phyloP scores from a whole-genome alignment of 2,113 vertebrate genomes.

The Cebus imitator region DNA sequence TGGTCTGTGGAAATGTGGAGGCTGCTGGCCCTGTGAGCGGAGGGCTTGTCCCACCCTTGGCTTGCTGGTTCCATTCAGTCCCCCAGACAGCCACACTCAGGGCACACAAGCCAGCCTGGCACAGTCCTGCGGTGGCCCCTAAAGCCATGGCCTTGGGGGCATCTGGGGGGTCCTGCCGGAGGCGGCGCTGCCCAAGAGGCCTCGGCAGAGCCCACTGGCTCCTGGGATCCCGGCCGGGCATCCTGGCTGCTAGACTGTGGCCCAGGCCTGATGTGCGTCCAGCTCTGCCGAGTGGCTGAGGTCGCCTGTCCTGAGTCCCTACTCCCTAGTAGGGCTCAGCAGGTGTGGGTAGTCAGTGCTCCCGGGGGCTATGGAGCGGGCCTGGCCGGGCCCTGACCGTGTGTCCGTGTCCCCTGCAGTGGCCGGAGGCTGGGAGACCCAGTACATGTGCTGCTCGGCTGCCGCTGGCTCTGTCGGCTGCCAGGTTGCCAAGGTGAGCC shows the following conservation, averaged over 20 bases:
- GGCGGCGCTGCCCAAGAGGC: no score
- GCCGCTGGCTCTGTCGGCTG: conserved; percentile 92
- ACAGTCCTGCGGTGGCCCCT: no score
- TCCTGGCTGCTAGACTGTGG: neutral
- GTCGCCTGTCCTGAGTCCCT: neutral
- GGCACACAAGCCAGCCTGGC: neutral
- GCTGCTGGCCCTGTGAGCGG: neutral
- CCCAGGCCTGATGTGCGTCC: neutral
- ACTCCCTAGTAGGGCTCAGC: neutral
- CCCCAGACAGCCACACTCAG: no score
- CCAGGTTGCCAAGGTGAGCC: conserved; percentile 90
- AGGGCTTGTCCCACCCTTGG: neutral
- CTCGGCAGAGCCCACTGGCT: neutral
- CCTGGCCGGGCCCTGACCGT: rapidly evolving
- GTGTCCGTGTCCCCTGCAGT: conserved; percentile 75
- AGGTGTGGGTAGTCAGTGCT: no score
- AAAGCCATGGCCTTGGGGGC: no score
- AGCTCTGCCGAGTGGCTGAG: neutral
- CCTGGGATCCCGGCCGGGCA: neutral
- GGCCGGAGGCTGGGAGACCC: conserved; percentile 95
- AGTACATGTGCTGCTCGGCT: conserved; percentile 93
- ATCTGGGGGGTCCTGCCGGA: no score
- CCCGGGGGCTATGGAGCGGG: no score
- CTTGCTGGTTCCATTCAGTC: neutral
- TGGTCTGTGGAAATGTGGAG: neutral